Evolutionary conservation across 1,140 invertebrate genomes (phyloP), one percentile per base, ranked within the genome.

Genomic region (Papilio polytes): DNA sequence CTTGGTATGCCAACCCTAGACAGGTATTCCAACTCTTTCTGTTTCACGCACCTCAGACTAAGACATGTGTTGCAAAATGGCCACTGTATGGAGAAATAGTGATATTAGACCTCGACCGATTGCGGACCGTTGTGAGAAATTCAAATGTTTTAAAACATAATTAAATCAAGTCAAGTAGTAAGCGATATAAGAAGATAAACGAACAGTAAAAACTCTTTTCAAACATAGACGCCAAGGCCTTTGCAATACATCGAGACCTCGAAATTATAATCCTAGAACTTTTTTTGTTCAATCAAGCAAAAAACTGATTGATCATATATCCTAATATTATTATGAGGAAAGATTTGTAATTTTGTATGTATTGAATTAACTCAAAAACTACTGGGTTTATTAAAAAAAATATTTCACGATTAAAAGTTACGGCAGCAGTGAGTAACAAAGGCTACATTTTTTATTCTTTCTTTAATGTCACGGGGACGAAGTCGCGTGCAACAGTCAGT

Each of bases 1-100:
- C 59, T 13, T 26, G n/a, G 1, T 13, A 53, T 48, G 44, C 20
- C 44, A 76, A 31, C 74, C 74, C 74, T 76, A 46, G 46, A 12
- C 22, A 51, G 10, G 74, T 10, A 51, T 26, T 20, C n/a, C 74
- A 46, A 22, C 74, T 70, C 63, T 76, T 76, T 48, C 26, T 76
- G 44, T 76, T 76, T 76, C 74, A 46, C 46, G 74, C n/a, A 76
- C 44, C n/a, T 31, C 74, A 13, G 74, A 76, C 74, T 51, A 31
- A 76, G 72, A 20, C 66, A 46, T 51, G 46, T 46, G 46, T 76
- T 76, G 41, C 74, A 76, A 76, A 76, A 76, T 22, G 22, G 20
- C 44, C 9, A 51, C 20, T 76, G 46, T 41, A 46, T 76, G 44
- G 74, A 76, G 22, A 48, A 76, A 51, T 76, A 51, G 44, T 51